Conservation (phyloP, 2,113 vertebrate genomes). For the Chauna torquata region DNA sequence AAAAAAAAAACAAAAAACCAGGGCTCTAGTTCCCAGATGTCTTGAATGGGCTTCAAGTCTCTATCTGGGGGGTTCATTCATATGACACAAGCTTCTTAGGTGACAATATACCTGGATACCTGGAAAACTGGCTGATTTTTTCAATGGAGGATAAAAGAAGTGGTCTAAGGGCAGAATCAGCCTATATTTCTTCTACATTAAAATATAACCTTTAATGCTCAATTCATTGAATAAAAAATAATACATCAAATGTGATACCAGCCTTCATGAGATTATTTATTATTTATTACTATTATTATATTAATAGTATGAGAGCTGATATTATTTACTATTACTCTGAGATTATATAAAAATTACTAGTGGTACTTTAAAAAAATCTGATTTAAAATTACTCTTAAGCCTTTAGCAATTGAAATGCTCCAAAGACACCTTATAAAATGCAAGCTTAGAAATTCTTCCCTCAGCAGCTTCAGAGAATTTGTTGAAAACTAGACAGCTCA, state of each 20-base stretch:
- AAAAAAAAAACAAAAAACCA: background rate
- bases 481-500: background rate
- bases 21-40: background rate
- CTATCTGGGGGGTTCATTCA: background rate
- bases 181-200: background rate
- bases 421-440: background rate
- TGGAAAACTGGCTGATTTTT: background rate
- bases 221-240: background rate
- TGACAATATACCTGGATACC: background rate
- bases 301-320: too few relatives aligned
- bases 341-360: background rate
- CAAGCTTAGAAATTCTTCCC: background rate
- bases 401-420: background rate
- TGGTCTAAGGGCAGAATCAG: background rate
- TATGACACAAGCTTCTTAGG: background rate
- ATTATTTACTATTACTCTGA: background rate
- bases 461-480: background rate
- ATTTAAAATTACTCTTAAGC: background rate
- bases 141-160: background rate
- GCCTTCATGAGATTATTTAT: background rate
- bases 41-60: background rate
- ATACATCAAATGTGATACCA: background rate
- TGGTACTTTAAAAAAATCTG: background rate
- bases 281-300: too few relatives aligned
- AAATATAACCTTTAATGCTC: background rate